Evolutionary conservation across 2,888 invertebrate genomes (phyloP).

Genomic region (Crepidodera aurea): DNA sequence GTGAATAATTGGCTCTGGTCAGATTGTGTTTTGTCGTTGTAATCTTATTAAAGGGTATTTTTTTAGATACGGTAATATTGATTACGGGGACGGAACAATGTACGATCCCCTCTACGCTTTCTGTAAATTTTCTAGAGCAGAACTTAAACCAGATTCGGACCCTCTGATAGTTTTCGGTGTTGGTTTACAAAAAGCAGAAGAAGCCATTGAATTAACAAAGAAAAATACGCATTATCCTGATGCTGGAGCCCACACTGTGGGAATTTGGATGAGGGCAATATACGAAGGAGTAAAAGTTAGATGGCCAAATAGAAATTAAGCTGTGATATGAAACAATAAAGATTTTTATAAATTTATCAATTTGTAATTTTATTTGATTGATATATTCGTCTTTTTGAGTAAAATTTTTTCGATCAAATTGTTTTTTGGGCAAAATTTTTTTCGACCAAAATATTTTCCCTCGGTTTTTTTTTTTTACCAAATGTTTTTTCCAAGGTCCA

Average conservation of each 20-base stretch:
- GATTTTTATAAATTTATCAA: too few relatives aligned
- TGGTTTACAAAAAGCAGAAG: conserved; percentile 59
- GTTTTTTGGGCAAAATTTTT: too few relatives aligned
- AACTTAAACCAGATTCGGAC: conserved; percentile 42
- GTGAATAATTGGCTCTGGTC: too few relatives aligned
- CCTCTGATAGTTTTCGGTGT: conserved; percentile 55
- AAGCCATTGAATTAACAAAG: conserved; percentile 50
- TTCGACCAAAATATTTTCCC: too few relatives aligned
- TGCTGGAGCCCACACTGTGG: conserved; percentile 69
- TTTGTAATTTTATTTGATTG: too few relatives aligned
- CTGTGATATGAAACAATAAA: too few relatives aligned
- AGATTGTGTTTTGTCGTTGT: too few relatives aligned
- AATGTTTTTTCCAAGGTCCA: too few relatives aligned
- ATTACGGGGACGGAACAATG: conserved; percentile 72
- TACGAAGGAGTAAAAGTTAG: conserved; percentile 62
- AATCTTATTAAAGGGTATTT: too few relatives aligned
- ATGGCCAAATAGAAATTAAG: conserved; percentile 31
- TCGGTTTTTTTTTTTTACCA: too few relatives aligned
- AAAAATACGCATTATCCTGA: conserved; percentile 61
- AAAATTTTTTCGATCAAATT: too few relatives aligned
- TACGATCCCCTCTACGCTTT: conserved; percentile 61
- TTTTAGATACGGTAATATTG: conserved; percentile 68
- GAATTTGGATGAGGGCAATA: conserved; percentile 67
- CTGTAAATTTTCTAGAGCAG: conserved; percentile 46
- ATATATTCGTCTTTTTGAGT: too few relatives aligned